Evolutionary conservation across 2,113 vertebrate species (phyloP).

Genomic region (Rhadina sibilatrix): DNA sequence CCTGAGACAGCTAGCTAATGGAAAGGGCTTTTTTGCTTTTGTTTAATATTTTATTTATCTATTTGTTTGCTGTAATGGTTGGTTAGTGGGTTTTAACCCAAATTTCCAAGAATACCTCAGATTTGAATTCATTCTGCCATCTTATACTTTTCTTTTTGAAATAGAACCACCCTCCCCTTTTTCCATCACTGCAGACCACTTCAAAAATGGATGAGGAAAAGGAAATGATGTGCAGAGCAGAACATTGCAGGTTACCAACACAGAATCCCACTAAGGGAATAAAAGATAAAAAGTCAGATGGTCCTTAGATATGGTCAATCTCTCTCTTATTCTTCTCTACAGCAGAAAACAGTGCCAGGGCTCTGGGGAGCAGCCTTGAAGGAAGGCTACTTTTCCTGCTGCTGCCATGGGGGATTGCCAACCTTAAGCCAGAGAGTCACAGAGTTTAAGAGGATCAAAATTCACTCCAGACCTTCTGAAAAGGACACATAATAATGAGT

Average conservation of each 20-base stretch:
- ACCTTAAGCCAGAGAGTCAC: neutral
- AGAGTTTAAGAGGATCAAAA: neutral
- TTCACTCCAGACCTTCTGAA: neutral
- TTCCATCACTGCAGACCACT: neutral
- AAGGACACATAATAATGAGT: neutral
- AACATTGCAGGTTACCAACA: neutral
- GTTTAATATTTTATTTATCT: slow-evolving; percentile 22
- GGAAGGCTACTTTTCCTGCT: neutral
- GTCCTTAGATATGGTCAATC: neutral
- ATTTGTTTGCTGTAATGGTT: neutral
- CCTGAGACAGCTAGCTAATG: neutral
- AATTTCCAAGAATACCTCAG: neutral
- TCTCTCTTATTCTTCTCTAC: neutral
- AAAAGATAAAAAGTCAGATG: neutral
- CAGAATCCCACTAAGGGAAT: neutral
- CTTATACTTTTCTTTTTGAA: neutral
- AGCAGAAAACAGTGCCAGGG: neutral
- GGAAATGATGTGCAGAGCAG: neutral
- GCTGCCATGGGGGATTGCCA: neutral
- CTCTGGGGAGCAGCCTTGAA: neutral
- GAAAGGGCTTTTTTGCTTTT: neutral
- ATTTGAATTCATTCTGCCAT: fast-evolving
- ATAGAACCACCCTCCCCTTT: neutral
- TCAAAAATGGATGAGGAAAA: neutral
- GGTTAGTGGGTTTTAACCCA: neutral